Evolutionary conservation across 2,797 vertebrate genomes (phyloP).

Genomic region (Gallinago stenura): DNA sequence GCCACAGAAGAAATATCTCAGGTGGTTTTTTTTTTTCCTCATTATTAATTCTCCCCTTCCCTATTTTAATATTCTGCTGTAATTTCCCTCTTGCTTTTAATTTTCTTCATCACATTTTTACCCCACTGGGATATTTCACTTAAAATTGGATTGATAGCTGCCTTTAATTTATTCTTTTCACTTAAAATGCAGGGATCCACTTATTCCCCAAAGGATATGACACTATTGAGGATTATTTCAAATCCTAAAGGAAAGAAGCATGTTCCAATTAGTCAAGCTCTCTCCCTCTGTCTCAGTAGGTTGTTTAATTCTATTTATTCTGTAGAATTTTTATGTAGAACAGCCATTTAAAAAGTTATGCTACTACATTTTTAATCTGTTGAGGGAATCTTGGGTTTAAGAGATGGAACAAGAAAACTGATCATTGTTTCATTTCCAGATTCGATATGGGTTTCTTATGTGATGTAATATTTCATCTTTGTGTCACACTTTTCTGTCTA

Average conservation of each 20-base stretch:
- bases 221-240: conserved; percentile 21
- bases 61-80: conserved; percentile 3
- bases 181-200: not conserved
- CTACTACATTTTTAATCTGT: not conserved
- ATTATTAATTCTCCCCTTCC: conserved; percentile 20
- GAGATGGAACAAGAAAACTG: not conserved
- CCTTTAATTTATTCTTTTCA: conserved; percentile 43
- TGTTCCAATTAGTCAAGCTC: not conserved
- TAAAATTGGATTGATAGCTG: conserved; percentile 39
- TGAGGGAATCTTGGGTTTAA: not conserved
- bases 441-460: not conserved
- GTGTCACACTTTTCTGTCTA: not conserved
- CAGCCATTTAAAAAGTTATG: not conserved
- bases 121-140: conserved; percentile 20
- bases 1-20: not conserved
- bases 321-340: not conserved
- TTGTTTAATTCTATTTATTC: not conserved
- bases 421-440: not conserved
- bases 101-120: conserved; percentile 44
- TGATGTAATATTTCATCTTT: not conserved
- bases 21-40: conserved; percentile 9
- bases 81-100: conserved; percentile 25
- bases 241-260: not conserved
- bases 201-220: not conserved
- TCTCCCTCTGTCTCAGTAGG: not conserved